phyloP scores from a whole-genome alignment of 2,888 invertebrate genomes.

The Exephanes ischioxanthus region DNA sequence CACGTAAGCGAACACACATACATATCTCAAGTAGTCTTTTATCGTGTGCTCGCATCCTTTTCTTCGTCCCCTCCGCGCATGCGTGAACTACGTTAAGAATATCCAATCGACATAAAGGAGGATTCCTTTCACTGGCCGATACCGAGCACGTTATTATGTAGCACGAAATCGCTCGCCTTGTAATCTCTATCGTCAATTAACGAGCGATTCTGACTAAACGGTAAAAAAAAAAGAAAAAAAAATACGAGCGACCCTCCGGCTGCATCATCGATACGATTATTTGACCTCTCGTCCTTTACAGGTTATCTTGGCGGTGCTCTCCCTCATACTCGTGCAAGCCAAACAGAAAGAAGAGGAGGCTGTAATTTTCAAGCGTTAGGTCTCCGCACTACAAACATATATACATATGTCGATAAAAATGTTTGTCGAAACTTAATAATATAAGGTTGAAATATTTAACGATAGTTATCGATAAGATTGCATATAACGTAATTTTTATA shows the following conservation, averaged over 20 bases:
- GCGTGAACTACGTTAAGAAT: slow-evolving; percentile 48
- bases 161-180: neutral
- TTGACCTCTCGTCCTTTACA: slow-evolving; percentile 82
- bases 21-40: neutral
- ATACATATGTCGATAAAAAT: neutral
- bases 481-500: neutral
- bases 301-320: slow-evolving; percentile 90
- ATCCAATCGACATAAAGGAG: slow-evolving; percentile 62
- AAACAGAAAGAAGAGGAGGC: slow-evolving; percentile 91
- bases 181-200: slow-evolving; percentile 51
- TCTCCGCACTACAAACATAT: neutral
- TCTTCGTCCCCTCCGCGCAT: neutral
- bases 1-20: slow-evolving; percentile 88
- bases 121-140: slow-evolving; percentile 41
- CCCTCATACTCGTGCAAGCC: slow-evolving; percentile 90
- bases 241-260: neutral
- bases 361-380: slow-evolving; percentile 74
- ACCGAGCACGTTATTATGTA: slow-evolving; percentile 27
- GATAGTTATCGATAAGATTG: neutral
- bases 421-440: neutral
- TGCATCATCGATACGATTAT: neutral
- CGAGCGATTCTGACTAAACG: slow-evolving; percentile 58
- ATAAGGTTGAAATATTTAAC: neutral
- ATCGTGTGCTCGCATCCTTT: slow-evolving; percentile 3
- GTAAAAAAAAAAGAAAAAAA: slow-evolving; percentile 20